Evolutionary conservation across 2,797 vertebrate genomes (phyloP).

Genomic region (Adelosebastes latens): DNA sequence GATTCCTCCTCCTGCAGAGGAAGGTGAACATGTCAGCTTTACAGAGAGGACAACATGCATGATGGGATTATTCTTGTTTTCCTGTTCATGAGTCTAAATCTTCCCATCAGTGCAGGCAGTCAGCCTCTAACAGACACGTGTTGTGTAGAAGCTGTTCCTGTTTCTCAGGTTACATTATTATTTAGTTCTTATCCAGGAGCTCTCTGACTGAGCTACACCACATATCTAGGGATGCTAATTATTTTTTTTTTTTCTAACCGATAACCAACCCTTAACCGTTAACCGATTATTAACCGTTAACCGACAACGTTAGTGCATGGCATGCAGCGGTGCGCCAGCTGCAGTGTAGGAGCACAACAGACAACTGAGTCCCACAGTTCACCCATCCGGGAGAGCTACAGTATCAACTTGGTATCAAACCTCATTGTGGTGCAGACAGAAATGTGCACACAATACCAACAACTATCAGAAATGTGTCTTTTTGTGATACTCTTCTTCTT

Average conservation of each 20-base stretch:
- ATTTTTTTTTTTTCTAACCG: too few species aligned
- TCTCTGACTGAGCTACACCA: not conserved
- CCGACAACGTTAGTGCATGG: too few species aligned
- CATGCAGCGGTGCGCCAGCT: too few species aligned
- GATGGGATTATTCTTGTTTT: not conserved
- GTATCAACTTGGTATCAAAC: too few species aligned
- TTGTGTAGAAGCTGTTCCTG: not conserved
- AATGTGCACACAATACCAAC: not conserved
- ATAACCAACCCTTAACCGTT: too few species aligned
- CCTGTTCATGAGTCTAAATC: not conserved
- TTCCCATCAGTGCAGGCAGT: not conserved
- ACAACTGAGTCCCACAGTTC: too few species aligned
- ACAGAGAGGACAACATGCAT: not conserved
- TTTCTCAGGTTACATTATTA: not conserved
- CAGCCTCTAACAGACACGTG: not conserved
- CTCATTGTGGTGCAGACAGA: not conserved
- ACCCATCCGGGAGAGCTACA: too few species aligned
- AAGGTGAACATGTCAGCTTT: not conserved
- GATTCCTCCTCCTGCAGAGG: not conserved
- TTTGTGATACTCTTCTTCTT: too few species aligned
- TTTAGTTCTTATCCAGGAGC: not conserved
- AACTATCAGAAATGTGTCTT: too few species aligned
- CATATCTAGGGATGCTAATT: not conserved
- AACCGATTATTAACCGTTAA: too few species aligned
- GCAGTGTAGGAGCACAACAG: too few species aligned